Evolutionary conservation across 2,113 vertebrate genomes (phyloP), one percentile per base, ranked within the genome.

Genomic region (Sitta europaea): DNA sequence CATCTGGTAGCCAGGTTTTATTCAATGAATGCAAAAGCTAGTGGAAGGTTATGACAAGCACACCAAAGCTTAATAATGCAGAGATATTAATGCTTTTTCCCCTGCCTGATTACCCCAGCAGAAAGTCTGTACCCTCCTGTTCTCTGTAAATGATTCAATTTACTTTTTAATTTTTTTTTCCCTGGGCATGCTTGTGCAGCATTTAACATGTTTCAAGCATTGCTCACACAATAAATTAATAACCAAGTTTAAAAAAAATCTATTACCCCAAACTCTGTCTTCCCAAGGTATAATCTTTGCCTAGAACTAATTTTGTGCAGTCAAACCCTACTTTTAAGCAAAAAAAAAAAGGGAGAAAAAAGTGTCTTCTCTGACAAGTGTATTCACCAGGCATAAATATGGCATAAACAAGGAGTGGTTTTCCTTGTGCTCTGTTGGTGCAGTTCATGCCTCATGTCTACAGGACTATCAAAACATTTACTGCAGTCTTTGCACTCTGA

Each of bases 1-100:
- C 95, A 97, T 93, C 94, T 97, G 97, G 92, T 94, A 94, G 76
- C 89, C 91, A 93, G 92, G 85, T 95, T 97, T 95, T 62, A 90
- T 38, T 67, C 47, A 91, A 68, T 51, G 81, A 90, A 95, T 3
- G 63, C 21, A 88, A 81, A 94, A 93, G 70, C 94, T 92, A 36
- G 82, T 86, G 40, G 80, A 96, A 94, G 94, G 95, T 96, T 96
- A 96, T 70, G 74, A 94, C 90, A 93, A 79, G 78, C 71, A 59
- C 88, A 93, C 85, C 91, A 97, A 94, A 87, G 67, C 72, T 92
- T 93, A 94, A 94, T 82, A 95, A 92, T 38, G 82, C 59, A 66
- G 85, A 79, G 71, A 79, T 54, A 92, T 70, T 93, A 95, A 86
- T 96, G 70, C 31, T 54, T 90, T 94, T 70, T 93, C 54, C 50